Evolutionary conservation across 53 echinoderm and acorn worm species (phyloP).

Genomic region (Glandiceps talaboti): DNA sequence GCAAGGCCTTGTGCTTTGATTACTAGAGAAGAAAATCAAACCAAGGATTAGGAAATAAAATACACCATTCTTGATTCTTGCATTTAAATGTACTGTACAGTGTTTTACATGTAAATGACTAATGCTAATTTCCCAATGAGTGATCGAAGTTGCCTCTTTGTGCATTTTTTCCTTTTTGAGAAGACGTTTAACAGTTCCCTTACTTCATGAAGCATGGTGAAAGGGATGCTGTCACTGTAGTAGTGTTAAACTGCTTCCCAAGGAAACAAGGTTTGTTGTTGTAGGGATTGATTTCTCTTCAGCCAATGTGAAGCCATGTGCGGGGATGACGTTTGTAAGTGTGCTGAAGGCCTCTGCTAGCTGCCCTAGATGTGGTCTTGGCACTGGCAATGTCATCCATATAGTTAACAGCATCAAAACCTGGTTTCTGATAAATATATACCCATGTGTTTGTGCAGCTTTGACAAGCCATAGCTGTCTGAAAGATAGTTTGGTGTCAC

Average conservation of each 20-base stretch:
- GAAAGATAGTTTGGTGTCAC: background rate
- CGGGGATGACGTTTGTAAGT: background rate
- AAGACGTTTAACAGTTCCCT: background rate
- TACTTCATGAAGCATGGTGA: background rate
- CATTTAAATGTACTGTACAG: too few relatives aligned
- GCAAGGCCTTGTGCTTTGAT: constrained; percentile 79
- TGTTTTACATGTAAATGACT: background rate
- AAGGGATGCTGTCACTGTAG: background rate
- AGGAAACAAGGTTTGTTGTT: background rate
- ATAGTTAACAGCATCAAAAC: background rate
- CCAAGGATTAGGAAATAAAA: too few relatives aligned
- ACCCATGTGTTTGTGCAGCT: background rate
- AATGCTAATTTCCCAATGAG: background rate
- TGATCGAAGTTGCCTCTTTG: background rate
- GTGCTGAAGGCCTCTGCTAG: background rate
- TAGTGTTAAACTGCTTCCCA: background rate
- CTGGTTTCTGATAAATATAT: background rate
- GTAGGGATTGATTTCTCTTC: background rate
- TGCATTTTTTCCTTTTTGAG: background rate
- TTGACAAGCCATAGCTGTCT: background rate
- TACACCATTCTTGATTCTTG: too few relatives aligned
- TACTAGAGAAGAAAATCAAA: constrained; percentile 37
- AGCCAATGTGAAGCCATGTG: background rate
- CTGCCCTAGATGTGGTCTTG: background rate
- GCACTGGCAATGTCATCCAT: background rate